Base-by-base conservation (phyloP, 2,113 vertebrate species). In the Marmota monax region DNA sequence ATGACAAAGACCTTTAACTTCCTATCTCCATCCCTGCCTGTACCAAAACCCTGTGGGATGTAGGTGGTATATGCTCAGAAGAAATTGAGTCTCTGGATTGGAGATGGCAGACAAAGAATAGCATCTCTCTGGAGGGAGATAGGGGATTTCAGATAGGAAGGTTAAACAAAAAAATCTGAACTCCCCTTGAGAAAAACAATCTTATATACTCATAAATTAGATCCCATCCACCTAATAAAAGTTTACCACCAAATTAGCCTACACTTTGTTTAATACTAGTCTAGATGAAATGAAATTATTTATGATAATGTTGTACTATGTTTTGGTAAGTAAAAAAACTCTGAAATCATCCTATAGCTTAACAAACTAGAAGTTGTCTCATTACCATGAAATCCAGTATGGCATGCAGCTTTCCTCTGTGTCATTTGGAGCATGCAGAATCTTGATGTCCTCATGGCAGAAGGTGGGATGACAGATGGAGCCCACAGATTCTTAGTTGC, bases 331-430 rank as follows among this genome's bases (percentile, higher is more conserved):
- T 82, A 90, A 90, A 77, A 7, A 80, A 72, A 72, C 42, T 51
- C 58, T 70, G 42, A 80, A 69, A 14, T 76, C 45, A 14, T 76
- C 53, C 65, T 69, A 27, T 4, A 29, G 14, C 17, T 69, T 79
- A 51, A 17, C 45, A 25, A n/a, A 34, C 0, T 56, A 84, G 67
- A 73, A 7, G 17, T 58, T 70, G 4, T 90, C 45, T 72, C 45
- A 53, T 7, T 77, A 20, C 13, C 0, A 1, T 48, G 14, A 74
- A 37, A 5, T 48, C 9, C 61, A 48, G 0, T 39, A 1, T 72
- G 29, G 25, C 27, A 2, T 8, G 2, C 1, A 2, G 22, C 18
- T 84, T 63, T 92, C 48, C 10, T 94, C 13, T 69, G 2, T 84
- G 32, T 17, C 53, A 4, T 67, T 25, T 11, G 51, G 25, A 90